A percentile compares a stretch with the other conserved stretches of the same genome.
phyloP scores from a whole-genome alignment of 2,113 vertebrate genomes.

The Drymodes brunneopygia region DNA sequence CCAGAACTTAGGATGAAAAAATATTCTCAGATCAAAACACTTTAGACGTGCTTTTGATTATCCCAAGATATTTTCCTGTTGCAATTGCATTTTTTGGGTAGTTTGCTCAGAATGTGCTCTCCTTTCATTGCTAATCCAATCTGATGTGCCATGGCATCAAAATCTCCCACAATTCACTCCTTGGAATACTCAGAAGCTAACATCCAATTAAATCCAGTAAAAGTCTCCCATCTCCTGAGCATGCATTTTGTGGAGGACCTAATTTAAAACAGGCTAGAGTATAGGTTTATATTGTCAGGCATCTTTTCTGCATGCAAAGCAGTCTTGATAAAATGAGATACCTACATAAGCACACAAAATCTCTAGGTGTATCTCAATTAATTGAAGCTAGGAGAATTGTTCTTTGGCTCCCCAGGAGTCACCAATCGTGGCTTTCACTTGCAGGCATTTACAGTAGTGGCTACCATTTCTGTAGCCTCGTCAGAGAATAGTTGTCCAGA shows the following conservation, averaged over 20 bases:
- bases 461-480: not conserved
- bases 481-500: conserved; percentile 45
- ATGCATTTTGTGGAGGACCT: not conserved
- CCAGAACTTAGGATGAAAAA: conserved; percentile 4
- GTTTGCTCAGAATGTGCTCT: not conserved
- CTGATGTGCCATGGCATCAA: conserved; percentile 2
- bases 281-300: conserved; percentile 1
- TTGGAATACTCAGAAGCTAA: not conserved
- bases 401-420: conserved; percentile 18
- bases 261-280: conserved; percentile 39
- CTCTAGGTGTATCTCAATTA: conserved; percentile 50
- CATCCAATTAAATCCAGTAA: conserved; percentile 47
- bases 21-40: not conserved
- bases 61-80: not conserved
- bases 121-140: conserved; percentile 2
- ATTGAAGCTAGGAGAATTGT: conserved; percentile 41
- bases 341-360: conserved; percentile 16
- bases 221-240: conserved; percentile 39
- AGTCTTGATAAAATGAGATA: conserved; percentile 34
- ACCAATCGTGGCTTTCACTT: not conserved
- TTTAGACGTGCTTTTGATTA: conserved; percentile 1
- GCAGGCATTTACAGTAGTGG: not conserved
- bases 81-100: not conserved
- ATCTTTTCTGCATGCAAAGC: conserved; percentile 44
- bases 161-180: not conserved